Evolutionary conservation across 2,888 invertebrate species (phyloP), one percentile per base, ranked within the genome.

Genomic region (Petrolisthes manimaculis): DNA sequence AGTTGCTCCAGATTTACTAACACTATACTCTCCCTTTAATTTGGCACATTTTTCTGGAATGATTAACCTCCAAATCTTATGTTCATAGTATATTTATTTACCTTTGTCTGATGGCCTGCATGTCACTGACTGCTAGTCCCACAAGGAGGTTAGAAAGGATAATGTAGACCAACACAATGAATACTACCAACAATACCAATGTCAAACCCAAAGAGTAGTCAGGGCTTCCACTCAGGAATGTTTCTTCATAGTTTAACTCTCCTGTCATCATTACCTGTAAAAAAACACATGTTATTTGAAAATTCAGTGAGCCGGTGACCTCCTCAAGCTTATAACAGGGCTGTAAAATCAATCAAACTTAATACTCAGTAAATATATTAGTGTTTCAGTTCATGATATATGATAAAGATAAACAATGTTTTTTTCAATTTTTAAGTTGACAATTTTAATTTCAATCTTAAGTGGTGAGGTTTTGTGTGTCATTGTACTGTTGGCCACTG

Each of bases 191-290:
- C 94, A 97, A 95, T 5, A 95, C n/a, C 71, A 86, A 82, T 9
- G 84, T 74, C 37, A 90, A 75, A 18, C 85, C 37, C n/a, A 75
- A 61, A 8, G 86, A 80, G 54, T 55, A 75, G 3, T 74, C 21
- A 12, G 74, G 67, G 21, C 53, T n/a, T n/a, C 67, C 54, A 21
- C 75, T 67, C 21, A 90, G 79, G 56, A 90, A 86, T 51, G 82
- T 86, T 0, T 78, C 78, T 55, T 85, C 89, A 55, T 89, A 89
- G 74, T 90, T 96, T 83, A 97, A 92, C 93, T 97, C 97, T 0
- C 97, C 97, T 0, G 96, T 96, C 96, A 97, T 96, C 97, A 97
- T 97, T 92, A 96, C 96, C n/a, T 90, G 88, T 5, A 24, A 21
- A 21, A 75, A 14, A 75, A 75, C n/a, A 75, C 21, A 75, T 75